Evolutionary conservation across 2,888 invertebrate species (phyloP), one percentile per base, ranked within the genome.

Genomic region (Drosophila mulleri): DNA sequence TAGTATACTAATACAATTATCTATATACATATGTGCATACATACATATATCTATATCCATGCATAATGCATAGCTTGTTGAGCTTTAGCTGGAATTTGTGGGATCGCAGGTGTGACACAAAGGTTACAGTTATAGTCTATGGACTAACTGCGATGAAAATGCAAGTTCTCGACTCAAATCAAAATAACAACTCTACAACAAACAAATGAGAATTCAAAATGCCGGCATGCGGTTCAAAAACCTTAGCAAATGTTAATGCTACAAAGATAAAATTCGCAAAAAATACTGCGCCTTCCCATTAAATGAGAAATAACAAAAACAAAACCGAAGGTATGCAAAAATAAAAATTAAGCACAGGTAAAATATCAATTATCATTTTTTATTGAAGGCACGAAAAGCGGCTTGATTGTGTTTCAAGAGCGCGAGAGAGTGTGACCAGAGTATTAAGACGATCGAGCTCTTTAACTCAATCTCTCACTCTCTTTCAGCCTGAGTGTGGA

Each of bases 361-460:
- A 78, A 80, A 78, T 78, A 78, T 72, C 64, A 88, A 82, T 84
- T 78, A 82, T 57, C 75, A 78, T 82, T 85, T 83, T 75, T 18
- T 78, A 84, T 82, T 88, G 71, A 87, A 77, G 71, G 71, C 62
- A 72, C 64, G 67, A 70, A 75, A 75, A 72, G 54, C 64, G 50
- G 60, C 72, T 65, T 65, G 47, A 14, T 52, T 47, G 16, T 44
- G 42, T 5, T 35, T 32, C 9, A 47, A 80, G 70, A 78, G 71
- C 61, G 68, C 48, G 26, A 1, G n/a, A 52, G 42, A 78, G 63
- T 70, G 66, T 69, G 69, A 67, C 70, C 70, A 77, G 66, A 50
- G 66, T 5, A 14, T 14, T 20, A n/a, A 14, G 50, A 5, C 11
- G 63, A 57, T 65, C 56, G 44, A 44, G 52, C 52, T 54, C 52